Evolutionary conservation across 2,113 vertebrate species (phyloP).

Genomic region (Ascaphus truei): DNA sequence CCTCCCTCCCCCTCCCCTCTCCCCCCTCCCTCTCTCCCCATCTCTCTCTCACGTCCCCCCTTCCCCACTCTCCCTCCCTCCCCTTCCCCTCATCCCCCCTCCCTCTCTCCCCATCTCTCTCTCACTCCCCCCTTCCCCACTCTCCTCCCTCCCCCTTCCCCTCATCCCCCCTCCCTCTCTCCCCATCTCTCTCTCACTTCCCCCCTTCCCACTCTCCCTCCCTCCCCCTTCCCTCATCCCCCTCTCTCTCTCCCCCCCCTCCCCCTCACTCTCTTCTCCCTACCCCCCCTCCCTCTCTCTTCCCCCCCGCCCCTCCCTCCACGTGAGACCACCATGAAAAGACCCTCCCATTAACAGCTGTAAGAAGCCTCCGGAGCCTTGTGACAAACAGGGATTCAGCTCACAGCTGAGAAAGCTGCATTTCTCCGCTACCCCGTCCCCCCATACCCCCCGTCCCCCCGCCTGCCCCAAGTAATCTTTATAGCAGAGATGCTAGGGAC

Average conservation of each 20-base stretch:
- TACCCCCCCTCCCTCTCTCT: too few relatives aligned
- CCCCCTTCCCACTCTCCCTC: too few relatives aligned
- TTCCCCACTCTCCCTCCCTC: too few relatives aligned
- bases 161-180: too few relatives aligned
- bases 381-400: background rate
- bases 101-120: background rate
- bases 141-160: background rate
- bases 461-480: too few relatives aligned
- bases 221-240: background rate
- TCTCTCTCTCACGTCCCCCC: background rate
- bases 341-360: conserved; percentile 15
- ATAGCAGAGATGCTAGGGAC: too few relatives aligned
- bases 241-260: too few relatives aligned
- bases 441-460: too few relatives aligned
- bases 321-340: background rate
- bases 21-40: background rate
- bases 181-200: too few relatives aligned
- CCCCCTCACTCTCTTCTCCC: too few relatives aligned
- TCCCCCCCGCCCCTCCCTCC: too few relatives aligned
- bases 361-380: background rate
- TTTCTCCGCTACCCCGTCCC: background rate
- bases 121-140: background rate
- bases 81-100: too few relatives aligned
- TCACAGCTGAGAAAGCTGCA: conserved; percentile 20
- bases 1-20: background rate